phyloP scores from a whole-genome alignment of 2,113 vertebrate genomes.

The Erythrocercus mccallii region DNA sequence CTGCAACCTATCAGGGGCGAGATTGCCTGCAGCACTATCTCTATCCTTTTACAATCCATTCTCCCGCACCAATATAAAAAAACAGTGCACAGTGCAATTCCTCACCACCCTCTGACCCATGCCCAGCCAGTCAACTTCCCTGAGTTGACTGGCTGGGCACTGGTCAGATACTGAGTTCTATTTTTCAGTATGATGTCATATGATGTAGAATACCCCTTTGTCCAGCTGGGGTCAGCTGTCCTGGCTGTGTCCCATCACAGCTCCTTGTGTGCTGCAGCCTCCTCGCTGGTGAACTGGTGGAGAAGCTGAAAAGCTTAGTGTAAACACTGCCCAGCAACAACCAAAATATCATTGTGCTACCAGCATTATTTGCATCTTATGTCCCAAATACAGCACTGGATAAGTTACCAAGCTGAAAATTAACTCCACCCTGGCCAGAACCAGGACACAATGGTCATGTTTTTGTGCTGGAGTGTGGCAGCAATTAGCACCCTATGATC shows the following conservation, averaged over 20 bases:
- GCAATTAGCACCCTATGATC: fast-evolving
- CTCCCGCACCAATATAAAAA: not conserved
- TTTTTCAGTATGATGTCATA: not conserved
- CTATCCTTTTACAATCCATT: not conserved
- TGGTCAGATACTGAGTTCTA: not conserved
- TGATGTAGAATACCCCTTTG: not conserved
- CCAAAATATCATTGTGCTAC: not conserved
- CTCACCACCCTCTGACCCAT: not conserved
- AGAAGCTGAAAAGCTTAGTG: not conserved
- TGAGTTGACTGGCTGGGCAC: not conserved
- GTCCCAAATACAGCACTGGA: not conserved
- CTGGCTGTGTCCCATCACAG: not conserved
- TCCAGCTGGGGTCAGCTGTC: not conserved
- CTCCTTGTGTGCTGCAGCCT: not conserved
- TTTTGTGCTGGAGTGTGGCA: not conserved
- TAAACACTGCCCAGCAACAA: not conserved
- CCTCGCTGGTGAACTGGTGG: not conserved
- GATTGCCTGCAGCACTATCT: not conserved
- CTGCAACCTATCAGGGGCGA: not conserved
- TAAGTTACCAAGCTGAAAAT: not conserved
- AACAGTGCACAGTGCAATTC: not conserved
- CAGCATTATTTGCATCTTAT: not conserved
- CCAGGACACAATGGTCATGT: not conserved
- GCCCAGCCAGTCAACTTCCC: not conserved
- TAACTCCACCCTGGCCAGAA: not conserved